A percentile compares a stretch with the other conserved stretches of the same genome.
Conservation (phyloP, 2,113 vertebrate species). For the Beaufortia kweichowensis region DNA sequence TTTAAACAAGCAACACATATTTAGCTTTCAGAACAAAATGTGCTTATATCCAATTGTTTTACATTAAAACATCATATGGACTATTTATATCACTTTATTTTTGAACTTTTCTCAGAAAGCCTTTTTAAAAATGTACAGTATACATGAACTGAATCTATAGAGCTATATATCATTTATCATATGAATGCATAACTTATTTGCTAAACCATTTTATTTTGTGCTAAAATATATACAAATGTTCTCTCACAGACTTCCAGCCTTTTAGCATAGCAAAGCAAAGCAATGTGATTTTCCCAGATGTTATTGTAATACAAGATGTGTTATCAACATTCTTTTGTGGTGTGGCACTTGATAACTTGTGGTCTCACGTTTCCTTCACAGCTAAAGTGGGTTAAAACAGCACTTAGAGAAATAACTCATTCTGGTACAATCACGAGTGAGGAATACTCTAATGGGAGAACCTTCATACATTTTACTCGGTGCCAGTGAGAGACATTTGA, state of each 20-base stretch:
- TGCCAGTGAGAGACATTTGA: conserved; percentile 37
- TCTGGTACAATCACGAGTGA: conserved; percentile 26
- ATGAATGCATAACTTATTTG: conserved; percentile 25
- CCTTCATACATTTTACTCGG: background rate
- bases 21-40: conserved; percentile 19
- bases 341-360: background rate
- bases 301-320: background rate
- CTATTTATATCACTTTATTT: conserved; percentile 46
- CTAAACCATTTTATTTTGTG: background rate
- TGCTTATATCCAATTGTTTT: conserved; percentile 66
- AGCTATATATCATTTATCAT: conserved; percentile 8
- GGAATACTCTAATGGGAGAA: conserved; percentile 40
- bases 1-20: background rate
- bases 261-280: background rate
- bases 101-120: background rate
- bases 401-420: conserved; percentile 18
- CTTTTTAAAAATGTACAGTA: background rate
- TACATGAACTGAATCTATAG: conserved; percentile 9
- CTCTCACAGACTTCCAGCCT: background rate
- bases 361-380: conserved; percentile 2
- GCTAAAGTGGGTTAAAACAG: conserved; percentile 9
- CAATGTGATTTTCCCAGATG: background rate
- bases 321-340: background rate
- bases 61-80: conserved; percentile 72
- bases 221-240: background rate